A percentile compares a stretch with the other conserved stretches of the same genome.
Evolutionary conservation across 2,113 vertebrate species (phyloP).

Genomic region (Lycaon pictus): DNA sequence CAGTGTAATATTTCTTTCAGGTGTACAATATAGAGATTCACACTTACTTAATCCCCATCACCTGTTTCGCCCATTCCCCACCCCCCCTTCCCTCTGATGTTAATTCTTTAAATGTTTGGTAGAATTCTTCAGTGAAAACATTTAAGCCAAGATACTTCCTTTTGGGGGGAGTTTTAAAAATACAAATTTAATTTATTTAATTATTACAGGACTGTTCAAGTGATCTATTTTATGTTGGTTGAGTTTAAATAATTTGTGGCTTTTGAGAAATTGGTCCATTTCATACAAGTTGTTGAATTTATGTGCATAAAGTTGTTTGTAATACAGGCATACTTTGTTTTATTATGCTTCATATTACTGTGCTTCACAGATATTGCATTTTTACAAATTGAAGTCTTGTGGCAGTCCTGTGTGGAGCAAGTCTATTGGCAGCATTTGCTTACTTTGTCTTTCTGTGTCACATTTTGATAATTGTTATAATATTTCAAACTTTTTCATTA

Average conservation of each 20-base stretch:
- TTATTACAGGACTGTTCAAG: not conserved
- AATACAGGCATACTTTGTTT: not conserved
- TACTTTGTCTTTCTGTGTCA: not conserved
- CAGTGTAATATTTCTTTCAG: not conserved
- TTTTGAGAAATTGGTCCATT: slow-evolving; percentile 12
- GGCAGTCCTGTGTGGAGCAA: not conserved
- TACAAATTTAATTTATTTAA: not conserved
- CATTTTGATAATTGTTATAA: not conserved
- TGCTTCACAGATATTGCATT: not conserved
- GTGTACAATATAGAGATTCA: not conserved
- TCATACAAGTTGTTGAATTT: not conserved
- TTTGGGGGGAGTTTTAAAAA: not conserved
- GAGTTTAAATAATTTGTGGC: not conserved
- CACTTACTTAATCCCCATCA: not conserved
- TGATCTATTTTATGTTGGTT: not conserved
- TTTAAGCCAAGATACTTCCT: not conserved
- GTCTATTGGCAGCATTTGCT: not conserved
- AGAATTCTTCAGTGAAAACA: not conserved
- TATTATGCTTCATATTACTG: not conserved
- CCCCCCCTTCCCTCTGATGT: not conserved
- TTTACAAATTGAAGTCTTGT: not conserved
- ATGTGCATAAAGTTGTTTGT: not conserved
- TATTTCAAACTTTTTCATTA: not conserved
- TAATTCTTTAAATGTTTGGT: not conserved
- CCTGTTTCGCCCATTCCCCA: not conserved